phyloP scores from a whole-genome alignment of 2,113 vertebrate genomes.

The Cottus gobio region DNA sequence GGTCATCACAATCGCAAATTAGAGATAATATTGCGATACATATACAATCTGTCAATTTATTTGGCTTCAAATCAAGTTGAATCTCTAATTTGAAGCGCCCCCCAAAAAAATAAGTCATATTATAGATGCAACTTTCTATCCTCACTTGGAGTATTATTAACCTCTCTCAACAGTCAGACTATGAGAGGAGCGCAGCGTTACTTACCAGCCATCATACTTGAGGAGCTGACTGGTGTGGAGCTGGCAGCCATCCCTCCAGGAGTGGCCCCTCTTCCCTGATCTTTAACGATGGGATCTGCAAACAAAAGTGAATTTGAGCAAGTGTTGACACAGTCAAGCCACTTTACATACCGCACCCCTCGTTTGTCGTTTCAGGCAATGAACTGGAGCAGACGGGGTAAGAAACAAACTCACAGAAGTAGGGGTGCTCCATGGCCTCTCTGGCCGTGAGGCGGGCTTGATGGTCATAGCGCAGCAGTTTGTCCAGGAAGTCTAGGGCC shows the following conservation, averaged over 20 bases:
- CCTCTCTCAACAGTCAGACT: neutral
- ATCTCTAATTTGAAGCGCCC: neutral
- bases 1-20: neutral
- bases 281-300: constrained; percentile 87
- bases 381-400: neutral
- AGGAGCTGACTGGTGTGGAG: constrained; percentile 88
- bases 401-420: constrained; percentile 82
- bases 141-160: too few species aligned
- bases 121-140: neutral
- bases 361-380: neutral
- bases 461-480: constrained; percentile 90
- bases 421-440: constrained; percentile 90
- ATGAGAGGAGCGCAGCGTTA: neutral
- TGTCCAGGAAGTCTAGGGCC: constrained; percentile 88
- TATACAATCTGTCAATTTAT: neutral
- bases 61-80: neutral
- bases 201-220: constrained; percentile 89
- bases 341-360: neutral
- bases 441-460: constrained; percentile 87
- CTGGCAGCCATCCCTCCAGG: constrained; percentile 82
- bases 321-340: neutral
- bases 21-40: neutral
- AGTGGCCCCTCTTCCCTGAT: constrained; percentile 85
- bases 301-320: constrained; percentile 13
- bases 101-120: neutral